Percentiles rank a stretch among this genome's conserved stretches.
These are phyloP conservation scores for Lepidocyrtinus sp. DNA, from an alignment of 2,888 invertebrate species.

Conservation along the genomic window DNA sequence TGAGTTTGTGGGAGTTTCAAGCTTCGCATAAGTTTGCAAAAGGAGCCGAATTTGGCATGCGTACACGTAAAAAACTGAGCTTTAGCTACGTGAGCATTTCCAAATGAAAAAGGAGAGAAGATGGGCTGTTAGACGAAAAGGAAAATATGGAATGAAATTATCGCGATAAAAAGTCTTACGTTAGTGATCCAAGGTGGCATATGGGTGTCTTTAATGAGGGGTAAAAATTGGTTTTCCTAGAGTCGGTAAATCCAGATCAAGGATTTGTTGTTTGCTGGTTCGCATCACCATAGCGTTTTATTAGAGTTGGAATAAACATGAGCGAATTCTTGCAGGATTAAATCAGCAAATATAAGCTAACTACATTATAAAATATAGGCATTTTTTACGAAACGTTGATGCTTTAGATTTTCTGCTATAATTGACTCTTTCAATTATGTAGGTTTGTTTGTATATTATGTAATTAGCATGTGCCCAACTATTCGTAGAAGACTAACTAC, in stretches of 20 bases:
- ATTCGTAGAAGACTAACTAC: too few relatives aligned
- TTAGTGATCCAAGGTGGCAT: background rate
- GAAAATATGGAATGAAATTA: background rate
- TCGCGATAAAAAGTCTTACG: background rate
- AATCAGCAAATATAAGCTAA: background rate
- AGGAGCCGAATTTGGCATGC: background rate
- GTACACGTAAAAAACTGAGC: background rate
- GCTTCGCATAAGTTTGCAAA: too few relatives aligned
- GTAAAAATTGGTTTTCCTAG: background rate
- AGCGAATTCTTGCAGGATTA: background rate
- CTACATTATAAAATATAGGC: too few relatives aligned
- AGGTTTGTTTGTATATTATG: too few relatives aligned
- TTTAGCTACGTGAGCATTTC: too few relatives aligned
- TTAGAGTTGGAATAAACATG: too few relatives aligned
- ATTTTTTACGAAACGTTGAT: too few relatives aligned
- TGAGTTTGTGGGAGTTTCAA: too few relatives aligned
- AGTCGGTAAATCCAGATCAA: slow-evolving; percentile 4
- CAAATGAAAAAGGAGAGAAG: background rate
- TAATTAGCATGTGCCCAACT: too few relatives aligned
- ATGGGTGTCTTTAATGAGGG: background rate
- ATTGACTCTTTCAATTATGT: too few relatives aligned
- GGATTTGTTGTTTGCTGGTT: slow-evolving; percentile 11
- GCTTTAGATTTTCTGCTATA: too few relatives aligned
- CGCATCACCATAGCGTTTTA: background rate
- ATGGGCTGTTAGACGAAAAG: background rate